phyloP scores from a whole-genome alignment of 2,113 vertebrate genomes.

The Boleophthalmus pectinirostris region DNA sequence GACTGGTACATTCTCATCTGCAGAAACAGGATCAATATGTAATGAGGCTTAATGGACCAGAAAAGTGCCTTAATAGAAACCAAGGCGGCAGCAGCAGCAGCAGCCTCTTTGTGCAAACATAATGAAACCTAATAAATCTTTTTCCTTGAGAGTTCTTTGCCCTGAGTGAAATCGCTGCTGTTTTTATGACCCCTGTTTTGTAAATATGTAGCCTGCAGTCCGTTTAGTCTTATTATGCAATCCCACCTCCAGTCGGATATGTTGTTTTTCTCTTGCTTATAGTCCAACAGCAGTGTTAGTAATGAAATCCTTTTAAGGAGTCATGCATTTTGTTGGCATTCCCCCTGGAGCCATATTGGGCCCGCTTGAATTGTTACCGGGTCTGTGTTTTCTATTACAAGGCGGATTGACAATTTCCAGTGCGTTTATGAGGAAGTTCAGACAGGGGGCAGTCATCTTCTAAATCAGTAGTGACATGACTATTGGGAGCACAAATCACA shows the following conservation, averaged over 20 bases:
- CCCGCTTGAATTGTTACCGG: conserved; percentile 11
- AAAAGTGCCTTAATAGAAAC: conserved; percentile 70
- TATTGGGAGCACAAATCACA: conserved; percentile 41
- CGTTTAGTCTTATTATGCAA: conserved; percentile 59
- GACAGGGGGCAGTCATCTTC: conserved; percentile 51
- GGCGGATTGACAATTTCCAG: conserved; percentile 49
- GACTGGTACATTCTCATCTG: conserved; percentile 54
- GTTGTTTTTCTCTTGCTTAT: conserved; percentile 35
- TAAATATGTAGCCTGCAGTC: conserved; percentile 67
- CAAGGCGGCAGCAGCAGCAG: conserved; percentile 51
- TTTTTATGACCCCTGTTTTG: conserved; percentile 66
- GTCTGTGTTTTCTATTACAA: conserved; percentile 28
- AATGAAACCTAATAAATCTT: conserved; percentile 66
- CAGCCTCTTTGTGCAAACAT: conserved; percentile 54
- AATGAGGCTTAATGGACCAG: conserved; percentile 73
- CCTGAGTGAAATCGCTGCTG: conserved; percentile 58
- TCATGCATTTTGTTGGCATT: conserved; percentile 15
- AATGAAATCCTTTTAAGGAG: conserved; percentile 45
- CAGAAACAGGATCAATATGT: conserved; percentile 67
- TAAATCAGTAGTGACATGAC: conserved; percentile 37
- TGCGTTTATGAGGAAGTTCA: conserved; percentile 52
- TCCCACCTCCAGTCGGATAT: conserved; percentile 18
- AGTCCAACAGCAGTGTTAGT: conserved; percentile 48
- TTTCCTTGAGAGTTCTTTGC: conserved; percentile 63
- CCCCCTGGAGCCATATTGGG: conserved; percentile 8